Evolutionary conservation across 2,113 vertebrate genomes (phyloP).

Genomic region (Poeciliopsis occidentalis): DNA sequence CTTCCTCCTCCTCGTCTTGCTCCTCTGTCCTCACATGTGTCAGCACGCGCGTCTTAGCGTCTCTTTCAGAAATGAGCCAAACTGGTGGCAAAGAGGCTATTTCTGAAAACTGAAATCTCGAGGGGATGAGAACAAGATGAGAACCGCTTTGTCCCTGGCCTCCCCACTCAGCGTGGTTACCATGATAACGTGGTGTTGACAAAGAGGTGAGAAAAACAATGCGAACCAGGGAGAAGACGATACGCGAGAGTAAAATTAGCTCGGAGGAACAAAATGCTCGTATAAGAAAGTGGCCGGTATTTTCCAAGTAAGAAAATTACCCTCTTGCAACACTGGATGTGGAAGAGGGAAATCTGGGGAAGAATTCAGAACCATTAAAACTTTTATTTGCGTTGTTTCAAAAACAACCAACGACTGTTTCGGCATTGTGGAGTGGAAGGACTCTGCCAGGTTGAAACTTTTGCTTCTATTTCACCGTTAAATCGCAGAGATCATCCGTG

Average conservation of each 20-base stretch:
- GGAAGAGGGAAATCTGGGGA: neutral
- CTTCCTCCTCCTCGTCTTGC: neutral
- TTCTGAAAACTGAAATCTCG: slow-evolving; percentile 19
- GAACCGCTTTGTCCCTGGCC: slow-evolving; percentile 27
- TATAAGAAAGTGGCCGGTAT: neutral
- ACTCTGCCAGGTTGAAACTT: no score
- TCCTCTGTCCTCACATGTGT: neutral
- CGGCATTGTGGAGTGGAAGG: no score
- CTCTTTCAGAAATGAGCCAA: slow-evolving; percentile 16
- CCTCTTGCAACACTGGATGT: no score
- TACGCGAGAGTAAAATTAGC: slow-evolving; percentile 54
- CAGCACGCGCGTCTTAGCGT: slow-evolving; percentile 6
- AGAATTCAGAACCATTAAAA: neutral
- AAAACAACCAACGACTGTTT: neutral
- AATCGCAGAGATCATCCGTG: no score
- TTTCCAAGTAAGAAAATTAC: neutral
- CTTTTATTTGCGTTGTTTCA: neutral
- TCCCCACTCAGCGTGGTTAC: slow-evolving; percentile 58
- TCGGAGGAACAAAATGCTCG: slow-evolving; percentile 19
- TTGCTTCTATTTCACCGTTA: no score
- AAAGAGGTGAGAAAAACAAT: slow-evolving; percentile 73
- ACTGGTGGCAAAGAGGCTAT: slow-evolving; percentile 15
- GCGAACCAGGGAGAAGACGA: slow-evolving; percentile 48
- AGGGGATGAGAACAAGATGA: slow-evolving; percentile 23
- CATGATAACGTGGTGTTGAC: slow-evolving; percentile 71